These are phyloP conservation scores for Eurypyga helias DNA, from an alignment of 2,113 vertebrate species.

Conservation along the genomic window DNA sequence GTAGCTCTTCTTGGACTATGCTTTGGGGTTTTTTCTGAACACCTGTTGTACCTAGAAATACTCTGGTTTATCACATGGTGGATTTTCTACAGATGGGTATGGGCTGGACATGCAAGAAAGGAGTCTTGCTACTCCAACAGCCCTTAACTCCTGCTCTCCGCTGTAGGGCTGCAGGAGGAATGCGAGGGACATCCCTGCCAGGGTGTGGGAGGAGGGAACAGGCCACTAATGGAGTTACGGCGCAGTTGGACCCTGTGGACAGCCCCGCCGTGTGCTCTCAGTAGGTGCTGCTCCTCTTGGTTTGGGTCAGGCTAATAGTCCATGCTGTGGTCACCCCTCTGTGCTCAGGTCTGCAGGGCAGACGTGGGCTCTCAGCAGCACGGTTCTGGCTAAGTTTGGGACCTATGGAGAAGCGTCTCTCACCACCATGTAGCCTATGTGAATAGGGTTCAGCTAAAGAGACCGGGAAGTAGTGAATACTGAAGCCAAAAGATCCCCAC, in stretches of 20 bases:
- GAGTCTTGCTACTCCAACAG: neutral
- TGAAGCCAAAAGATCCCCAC: neutral
- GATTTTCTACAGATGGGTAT: neutral
- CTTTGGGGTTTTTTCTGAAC: neutral
- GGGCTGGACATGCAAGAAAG: neutral
- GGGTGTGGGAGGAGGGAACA: accelerated
- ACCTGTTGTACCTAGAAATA: neutral
- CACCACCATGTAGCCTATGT: accelerated
- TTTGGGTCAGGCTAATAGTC: no score
- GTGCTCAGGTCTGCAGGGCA: neutral
- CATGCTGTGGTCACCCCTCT: neutral
- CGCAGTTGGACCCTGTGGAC: neutral
- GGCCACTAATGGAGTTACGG: accelerated
- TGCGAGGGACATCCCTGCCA: neutral
- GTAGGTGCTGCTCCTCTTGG: neutral
- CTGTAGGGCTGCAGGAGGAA: accelerated
- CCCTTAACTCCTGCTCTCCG: neutral
- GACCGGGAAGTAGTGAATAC: neutral
- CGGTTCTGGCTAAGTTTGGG: accelerated
- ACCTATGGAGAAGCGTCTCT: accelerated
- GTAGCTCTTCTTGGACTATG: neutral
- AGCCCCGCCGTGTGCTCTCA: neutral
- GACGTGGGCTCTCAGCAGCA: neutral
- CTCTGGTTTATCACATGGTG: accelerated
- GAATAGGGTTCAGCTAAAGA: neutral